Percentiles rank a stretch among this genome's conserved stretches.
These are phyloP conservation scores for Nerophis lumbriciformis DNA, from an alignment of 2,113 vertebrate species.

Conservation along the genomic window DNA sequence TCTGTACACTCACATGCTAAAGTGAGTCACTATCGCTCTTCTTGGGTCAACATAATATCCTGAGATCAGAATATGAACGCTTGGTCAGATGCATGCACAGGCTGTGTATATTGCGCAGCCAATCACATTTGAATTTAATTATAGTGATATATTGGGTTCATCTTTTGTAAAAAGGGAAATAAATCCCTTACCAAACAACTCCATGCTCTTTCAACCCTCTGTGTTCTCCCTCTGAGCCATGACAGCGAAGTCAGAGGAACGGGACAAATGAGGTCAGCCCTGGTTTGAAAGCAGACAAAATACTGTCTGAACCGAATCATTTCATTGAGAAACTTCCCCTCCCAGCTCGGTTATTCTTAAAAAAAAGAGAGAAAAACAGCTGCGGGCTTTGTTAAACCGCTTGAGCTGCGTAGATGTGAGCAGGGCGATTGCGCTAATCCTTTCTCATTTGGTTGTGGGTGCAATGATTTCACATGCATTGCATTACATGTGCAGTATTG, in stretches of 20 bases:
- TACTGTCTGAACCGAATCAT: conserved; percentile 25
- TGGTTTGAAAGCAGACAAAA: conserved; percentile 30
- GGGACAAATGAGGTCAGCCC: conserved; percentile 14
- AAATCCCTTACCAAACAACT: neutral
- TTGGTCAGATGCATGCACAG: neutral
- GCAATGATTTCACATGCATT: conserved; percentile 12
- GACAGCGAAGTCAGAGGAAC: neutral
- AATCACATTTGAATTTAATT: neutral
- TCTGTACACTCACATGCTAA: neutral
- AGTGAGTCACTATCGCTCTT: neutral
- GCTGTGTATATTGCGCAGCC: neutral
- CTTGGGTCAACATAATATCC: neutral
- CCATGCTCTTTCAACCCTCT: neutral
- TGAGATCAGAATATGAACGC: neutral
- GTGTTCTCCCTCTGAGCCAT: neutral
- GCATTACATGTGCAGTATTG: conserved; percentile 4
- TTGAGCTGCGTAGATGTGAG: conserved; percentile 27
- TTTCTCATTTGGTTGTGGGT: conserved; percentile 35
- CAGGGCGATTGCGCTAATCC: conserved; percentile 39
- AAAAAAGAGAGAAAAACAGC: conserved; percentile 15
- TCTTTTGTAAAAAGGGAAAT: neutral
- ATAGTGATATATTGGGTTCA: no score
- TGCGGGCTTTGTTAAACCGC: conserved; percentile 29
- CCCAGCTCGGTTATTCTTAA: conserved; percentile 11
- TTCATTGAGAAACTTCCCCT: conserved; percentile 20